Evolutionary conservation across 1,140 invertebrate species (phyloP), one percentile per base, ranked within the genome.

Genomic region (Anoplolepis gracilipes): DNA sequence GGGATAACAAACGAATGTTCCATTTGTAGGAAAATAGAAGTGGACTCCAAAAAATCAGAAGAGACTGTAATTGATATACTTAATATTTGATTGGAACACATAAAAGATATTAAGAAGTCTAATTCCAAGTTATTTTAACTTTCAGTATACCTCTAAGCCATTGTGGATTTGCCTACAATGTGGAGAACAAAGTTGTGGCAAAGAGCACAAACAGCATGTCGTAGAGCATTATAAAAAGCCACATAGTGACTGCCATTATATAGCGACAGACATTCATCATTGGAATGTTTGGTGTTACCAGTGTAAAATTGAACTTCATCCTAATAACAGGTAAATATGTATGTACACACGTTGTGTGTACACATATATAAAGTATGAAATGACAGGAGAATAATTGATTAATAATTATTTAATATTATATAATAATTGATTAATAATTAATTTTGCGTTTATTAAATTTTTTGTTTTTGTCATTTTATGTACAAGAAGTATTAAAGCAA

Each of bases 281-380:
- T 98, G 97, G 96, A 96, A 95, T 64, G 95, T 98, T 22, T 98
- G 97, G 96, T 98, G 97, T 93, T 97, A 97, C 91, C 95, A 95
- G 78, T 97, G 97, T 93, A 96, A 96, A 90, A 95, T 94, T 86
- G 95, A 96, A 91, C 93, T 97, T 39, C 95, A 95, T 87, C 88
- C 95, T 25, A 95, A 84, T 28, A 84, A 75, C 72, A 82, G 79
- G 92, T 93, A 64, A 72, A 85, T 84, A 49, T 49, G 5, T 49
- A 16, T 19, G 5, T 36, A 11, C 10, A 11, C 25, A 82, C 49
- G 73, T 59, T 62, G 5, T 30, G 72, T 61, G n/a, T 2, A 42
- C 49, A n/a, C n/a, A 53, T 25, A 13, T 6, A 16, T 55, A 53
- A 25, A 16, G 13, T 42, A 13, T 42, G 13, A 0, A 46, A 13